These are phyloP conservation scores for Masnerella sp. DNA, from an alignment of 2,888 invertebrate genomes.

Conservation along the genomic window DNA sequence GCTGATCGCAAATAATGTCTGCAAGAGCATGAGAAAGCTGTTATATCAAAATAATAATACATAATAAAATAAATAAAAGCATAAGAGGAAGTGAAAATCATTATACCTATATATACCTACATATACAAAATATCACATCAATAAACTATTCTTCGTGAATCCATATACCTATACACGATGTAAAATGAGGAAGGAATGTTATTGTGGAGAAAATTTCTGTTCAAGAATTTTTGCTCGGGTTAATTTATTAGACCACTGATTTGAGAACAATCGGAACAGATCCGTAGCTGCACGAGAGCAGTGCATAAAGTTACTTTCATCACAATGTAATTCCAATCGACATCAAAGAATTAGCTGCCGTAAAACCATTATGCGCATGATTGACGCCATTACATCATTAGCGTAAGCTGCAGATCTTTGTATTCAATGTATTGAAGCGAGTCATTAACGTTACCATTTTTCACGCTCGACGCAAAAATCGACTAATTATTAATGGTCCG, in stretches of 20 bases:
- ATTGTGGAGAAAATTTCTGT: slow-evolving; percentile 1
- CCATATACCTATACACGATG: no score
- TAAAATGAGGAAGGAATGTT: background rate
- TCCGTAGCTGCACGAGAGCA: slow-evolving; percentile 24
- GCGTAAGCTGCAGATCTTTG: slow-evolving; percentile 54
- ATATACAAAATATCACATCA: no score
- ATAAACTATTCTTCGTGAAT: no score
- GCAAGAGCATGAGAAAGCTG: no score
- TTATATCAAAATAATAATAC: no score
- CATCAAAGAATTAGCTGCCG: slow-evolving; percentile 60
- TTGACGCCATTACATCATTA: slow-evolving; percentile 61
- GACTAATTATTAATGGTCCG: slow-evolving; percentile 36
- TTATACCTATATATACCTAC: no score
- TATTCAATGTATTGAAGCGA: slow-evolving; percentile 47
- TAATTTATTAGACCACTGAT: slow-evolving; percentile 35
- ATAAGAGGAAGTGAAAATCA: no score
- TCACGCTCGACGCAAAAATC: slow-evolving; percentile 40
- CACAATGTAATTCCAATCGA: slow-evolving; percentile 59
- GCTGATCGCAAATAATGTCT: no score
- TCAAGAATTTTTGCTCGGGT: slow-evolving; percentile 3
- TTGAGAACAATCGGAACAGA: slow-evolving; percentile 47
- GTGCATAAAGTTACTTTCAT: slow-evolving; percentile 53
- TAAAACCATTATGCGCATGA: slow-evolving; percentile 58
- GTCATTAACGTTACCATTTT: slow-evolving; percentile 56
- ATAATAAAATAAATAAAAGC: no score